These are phyloP conservation scores for Leguminivora glycinivorella DNA, from an alignment of 1,140 invertebrate genomes.

Conservation along the genomic window DNA sequence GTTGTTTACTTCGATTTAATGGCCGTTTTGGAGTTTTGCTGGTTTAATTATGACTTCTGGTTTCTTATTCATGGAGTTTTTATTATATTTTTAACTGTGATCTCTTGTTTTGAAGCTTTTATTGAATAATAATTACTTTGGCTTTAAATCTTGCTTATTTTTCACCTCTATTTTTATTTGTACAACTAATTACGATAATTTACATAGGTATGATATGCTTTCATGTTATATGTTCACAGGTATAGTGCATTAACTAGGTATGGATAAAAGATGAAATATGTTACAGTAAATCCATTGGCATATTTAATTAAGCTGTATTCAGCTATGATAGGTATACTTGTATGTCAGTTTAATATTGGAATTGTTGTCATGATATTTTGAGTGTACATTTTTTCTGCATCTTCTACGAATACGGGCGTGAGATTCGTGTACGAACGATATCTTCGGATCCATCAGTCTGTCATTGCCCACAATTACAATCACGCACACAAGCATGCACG, in stretches of 20 bases:
- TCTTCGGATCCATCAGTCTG: constrained; percentile 21
- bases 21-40: neutral
- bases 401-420: neutral
- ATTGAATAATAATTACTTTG: no score
- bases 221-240: no score
- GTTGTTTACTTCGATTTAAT: constrained; percentile 34
- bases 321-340: neutral
- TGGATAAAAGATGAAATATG: no score
- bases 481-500: constrained; percentile 18
- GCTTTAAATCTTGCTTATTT: neutral
- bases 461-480: constrained; percentile 26
- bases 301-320: neutral
- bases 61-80: neutral
- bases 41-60: constrained; percentile 18
- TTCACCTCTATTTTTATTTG: no score
- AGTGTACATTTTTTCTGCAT: neutral
- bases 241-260: no score
- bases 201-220: no score
- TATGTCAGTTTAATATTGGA: neutral
- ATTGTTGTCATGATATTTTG: neutral
- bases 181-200: no score
- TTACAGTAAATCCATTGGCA: no score
- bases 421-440: constrained; percentile 10
- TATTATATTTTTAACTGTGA: neutral
- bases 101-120: neutral